Percentiles rank a stretch among this genome's conserved stretches.
phyloP scores from a whole-genome alignment of 2,797 vertebrate species.

The Sphenopsis melanotis region DNA sequence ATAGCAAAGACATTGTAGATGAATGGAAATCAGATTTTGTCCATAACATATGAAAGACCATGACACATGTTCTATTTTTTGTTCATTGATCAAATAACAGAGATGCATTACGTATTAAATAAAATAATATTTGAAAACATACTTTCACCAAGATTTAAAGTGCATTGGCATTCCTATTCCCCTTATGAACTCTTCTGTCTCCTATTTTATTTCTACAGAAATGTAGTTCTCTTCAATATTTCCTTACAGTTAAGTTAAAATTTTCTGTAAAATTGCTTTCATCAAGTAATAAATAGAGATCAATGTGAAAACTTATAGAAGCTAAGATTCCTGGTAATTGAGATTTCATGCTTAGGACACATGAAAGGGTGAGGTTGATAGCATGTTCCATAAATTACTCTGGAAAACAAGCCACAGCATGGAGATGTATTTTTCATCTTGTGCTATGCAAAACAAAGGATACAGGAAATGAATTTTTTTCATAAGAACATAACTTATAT shows the following conservation, averaged over 20 bases:
- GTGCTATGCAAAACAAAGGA: background rate
- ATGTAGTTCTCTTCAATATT: background rate
- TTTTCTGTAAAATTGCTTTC: background rate
- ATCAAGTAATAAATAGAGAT: background rate
- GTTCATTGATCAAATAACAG: background rate
- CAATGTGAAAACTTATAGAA: background rate
- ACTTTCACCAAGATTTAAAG: background rate
- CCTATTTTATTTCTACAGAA: background rate
- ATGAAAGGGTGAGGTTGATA: background rate
- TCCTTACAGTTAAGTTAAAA: background rate
- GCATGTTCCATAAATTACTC: background rate
- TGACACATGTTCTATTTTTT: background rate
- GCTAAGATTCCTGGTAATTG: background rate
- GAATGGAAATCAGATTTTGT: background rate
- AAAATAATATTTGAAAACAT: background rate
- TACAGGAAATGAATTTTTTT: background rate
- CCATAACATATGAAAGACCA: background rate
- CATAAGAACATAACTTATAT: background rate
- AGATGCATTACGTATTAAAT: accelerated
- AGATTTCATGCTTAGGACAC: background rate
- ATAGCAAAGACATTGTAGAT: background rate
- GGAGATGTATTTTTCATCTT: background rate
- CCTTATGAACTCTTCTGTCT: background rate
- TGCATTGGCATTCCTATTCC: background rate
- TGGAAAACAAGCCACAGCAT: background rate